A percentile compares a stretch with the other conserved stretches of the same genome.
Conservation (phyloP, 2,888 invertebrate genomes). For the Yponomeuta cagnagella region DNA sequence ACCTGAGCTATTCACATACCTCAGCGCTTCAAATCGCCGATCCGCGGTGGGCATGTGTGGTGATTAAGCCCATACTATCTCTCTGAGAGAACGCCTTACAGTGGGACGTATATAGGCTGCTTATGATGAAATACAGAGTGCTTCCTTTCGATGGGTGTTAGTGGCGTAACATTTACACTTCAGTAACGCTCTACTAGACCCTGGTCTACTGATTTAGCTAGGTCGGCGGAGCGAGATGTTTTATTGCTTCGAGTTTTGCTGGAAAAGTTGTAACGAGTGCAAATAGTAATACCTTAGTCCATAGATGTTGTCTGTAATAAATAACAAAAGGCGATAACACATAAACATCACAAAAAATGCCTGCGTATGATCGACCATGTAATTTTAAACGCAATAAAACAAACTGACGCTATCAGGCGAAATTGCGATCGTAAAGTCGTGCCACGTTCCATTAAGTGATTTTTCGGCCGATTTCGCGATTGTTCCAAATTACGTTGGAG, state of each 20-base stretch:
- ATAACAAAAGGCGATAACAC: too few relatives aligned
- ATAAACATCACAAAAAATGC: background rate
- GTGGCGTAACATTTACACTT: background rate
- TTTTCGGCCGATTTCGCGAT: background rate
- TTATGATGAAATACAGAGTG: background rate
- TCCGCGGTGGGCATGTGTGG: too few relatives aligned
- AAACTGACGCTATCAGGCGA: background rate
- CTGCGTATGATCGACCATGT: background rate
- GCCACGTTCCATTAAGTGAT: constrained; percentile 9
- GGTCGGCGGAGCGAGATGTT: background rate
- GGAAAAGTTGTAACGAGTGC: background rate
- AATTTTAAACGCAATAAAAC: background rate
- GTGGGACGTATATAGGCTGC: too few relatives aligned
- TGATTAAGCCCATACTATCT: too few relatives aligned
- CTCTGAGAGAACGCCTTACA: too few relatives aligned
- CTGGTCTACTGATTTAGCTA: background rate
- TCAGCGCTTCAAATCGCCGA: too few relatives aligned
- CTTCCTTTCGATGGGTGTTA: background rate
- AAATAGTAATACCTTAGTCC: background rate
- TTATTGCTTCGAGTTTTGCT: background rate
- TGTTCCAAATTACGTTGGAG: background rate
- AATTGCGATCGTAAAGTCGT: background rate
- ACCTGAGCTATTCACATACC: too few relatives aligned
- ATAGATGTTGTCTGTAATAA: too few relatives aligned
- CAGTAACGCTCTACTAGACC: background rate